These are phyloP conservation scores for Furnarius figulus DNA, from an alignment of 2,113 vertebrate genomes.

Conservation along the genomic window DNA sequence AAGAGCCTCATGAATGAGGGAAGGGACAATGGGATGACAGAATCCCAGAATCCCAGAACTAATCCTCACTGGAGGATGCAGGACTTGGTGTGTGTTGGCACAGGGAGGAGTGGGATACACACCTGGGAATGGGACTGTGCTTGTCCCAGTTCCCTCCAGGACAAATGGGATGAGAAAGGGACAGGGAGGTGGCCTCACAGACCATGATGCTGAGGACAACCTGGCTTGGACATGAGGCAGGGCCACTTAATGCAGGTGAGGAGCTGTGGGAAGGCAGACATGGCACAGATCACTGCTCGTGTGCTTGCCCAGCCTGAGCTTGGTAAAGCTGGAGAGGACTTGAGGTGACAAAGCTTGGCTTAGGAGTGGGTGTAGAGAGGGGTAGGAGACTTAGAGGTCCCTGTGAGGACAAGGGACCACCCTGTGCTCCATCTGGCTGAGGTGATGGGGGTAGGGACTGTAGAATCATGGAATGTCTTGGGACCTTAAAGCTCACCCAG, in stretches of 20 bases:
- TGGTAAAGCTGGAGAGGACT: not conserved
- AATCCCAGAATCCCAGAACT: not conserved
- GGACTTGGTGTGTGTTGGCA: not conserved
- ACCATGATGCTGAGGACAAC: rapidly evolving
- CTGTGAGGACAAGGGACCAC: no score
- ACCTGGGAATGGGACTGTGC: not conserved
- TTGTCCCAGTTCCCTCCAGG: not conserved
- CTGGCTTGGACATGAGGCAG: not conserved
- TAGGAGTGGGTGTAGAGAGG: not conserved
- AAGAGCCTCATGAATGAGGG: not conserved
- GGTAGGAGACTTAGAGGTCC: not conserved
- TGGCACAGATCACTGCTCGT: not conserved
- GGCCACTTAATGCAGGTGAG: not conserved
- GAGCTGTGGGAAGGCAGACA: not conserved
- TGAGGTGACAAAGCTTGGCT: not conserved
- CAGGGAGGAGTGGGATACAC: not conserved
- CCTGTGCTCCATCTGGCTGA: no score
- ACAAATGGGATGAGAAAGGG: rapidly evolving
- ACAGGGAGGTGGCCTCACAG: not conserved
- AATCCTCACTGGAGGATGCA: not conserved
- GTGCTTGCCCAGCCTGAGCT: rapidly evolving
- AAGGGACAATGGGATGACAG: not conserved
- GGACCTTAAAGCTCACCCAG: no score
- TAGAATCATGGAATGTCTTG: no score
- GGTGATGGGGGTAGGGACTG: no score